phyloP scores from a whole-genome alignment of 2,797 vertebrate genomes.

The Tokudaia muenninki region DNA sequence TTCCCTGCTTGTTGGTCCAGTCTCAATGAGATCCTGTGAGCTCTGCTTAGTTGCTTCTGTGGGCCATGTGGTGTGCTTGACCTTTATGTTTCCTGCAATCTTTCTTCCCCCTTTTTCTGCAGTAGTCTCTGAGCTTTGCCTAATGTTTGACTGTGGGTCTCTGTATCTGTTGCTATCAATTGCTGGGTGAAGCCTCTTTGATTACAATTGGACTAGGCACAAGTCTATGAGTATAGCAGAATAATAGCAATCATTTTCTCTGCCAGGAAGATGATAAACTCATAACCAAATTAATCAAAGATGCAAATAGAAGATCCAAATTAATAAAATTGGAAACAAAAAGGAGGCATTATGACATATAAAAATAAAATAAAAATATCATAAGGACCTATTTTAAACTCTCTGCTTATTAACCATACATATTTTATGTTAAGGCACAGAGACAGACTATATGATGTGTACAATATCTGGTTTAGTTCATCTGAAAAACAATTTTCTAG shows the following conservation, averaged over 20 bases:
- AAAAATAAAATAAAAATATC: not conserved
- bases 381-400: not conserved
- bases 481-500: slow-evolving; percentile 47
- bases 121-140: not conserved
- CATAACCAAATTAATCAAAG: not conserved
- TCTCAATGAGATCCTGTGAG: not conserved
- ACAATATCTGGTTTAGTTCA: not conserved
- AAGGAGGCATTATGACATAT: not conserved
- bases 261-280: not conserved
- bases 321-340: not conserved
- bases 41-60: not conserved
- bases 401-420: not conserved
- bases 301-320: not conserved
- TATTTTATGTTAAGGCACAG: slow-evolving; percentile 29
- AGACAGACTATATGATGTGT: not conserved
- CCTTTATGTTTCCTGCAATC: not conserved
- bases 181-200: not conserved
- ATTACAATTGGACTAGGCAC: not conserved
- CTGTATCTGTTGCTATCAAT: not conserved
- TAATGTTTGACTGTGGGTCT: not conserved
- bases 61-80: not conserved
- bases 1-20: not conserved
- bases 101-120: not conserved
- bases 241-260: not conserved
- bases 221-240: not conserved